Conservation (phyloP, 2,888 invertebrate genomes). For the Calameuta idolon region DNA sequence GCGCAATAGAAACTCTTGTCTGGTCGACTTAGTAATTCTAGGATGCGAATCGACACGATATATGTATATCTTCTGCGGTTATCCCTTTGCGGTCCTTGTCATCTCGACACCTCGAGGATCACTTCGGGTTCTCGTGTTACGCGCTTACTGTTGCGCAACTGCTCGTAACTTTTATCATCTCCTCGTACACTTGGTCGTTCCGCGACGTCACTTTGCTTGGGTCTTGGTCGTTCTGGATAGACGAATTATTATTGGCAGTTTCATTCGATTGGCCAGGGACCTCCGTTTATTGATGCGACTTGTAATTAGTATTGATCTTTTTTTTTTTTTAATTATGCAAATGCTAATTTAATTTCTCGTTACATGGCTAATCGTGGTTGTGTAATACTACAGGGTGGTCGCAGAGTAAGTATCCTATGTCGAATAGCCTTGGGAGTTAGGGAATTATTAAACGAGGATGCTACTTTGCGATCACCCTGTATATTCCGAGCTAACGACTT, state of each 20-base stretch:
- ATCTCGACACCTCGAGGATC: constrained; percentile 1
- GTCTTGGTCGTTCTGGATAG: not conserved
- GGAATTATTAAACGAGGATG: no score
- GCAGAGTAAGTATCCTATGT: no score
- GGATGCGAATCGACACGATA: constrained; percentile 37
- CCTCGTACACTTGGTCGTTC: not conserved
- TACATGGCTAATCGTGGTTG: no score
- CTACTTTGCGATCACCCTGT: no score
- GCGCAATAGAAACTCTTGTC: not conserved
- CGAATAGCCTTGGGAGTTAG: no score
- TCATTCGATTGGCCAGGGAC: not conserved
- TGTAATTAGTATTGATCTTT: not conserved
- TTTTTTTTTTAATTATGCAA: not conserved
- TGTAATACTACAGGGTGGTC: no score
- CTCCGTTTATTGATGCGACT: not conserved
- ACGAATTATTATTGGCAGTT: not conserved
- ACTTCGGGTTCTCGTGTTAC: constrained; percentile 35
- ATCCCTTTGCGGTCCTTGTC: constrained; percentile 36
- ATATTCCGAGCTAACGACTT: no score
- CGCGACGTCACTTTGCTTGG: not conserved
- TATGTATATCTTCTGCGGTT: constrained; percentile 36
- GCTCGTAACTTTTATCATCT: constrained; percentile 16
- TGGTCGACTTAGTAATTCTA: constrained; percentile 30
- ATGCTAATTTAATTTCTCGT: not conserved
- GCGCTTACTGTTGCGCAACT: constrained; percentile 14